Percentiles rank a stretch among this genome's conserved stretches.
These are phyloP conservation scores for Toxotes jaculatrix DNA, from an alignment of 2,113 vertebrate genomes.

Conservation along the genomic window DNA sequence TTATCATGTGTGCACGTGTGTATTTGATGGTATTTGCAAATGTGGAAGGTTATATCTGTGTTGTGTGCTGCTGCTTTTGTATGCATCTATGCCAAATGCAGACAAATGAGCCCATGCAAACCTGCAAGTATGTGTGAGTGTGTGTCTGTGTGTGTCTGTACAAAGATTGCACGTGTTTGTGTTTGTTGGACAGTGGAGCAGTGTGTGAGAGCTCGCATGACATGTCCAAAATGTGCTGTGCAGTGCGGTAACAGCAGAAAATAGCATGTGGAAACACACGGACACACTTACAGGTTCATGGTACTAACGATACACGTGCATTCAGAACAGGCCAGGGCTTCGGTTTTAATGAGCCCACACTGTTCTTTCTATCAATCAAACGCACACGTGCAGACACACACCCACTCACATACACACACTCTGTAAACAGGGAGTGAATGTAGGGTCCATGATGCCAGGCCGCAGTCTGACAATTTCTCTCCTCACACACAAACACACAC, in stretches of 20 bases:
- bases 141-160: not conserved
- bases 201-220: not conserved
- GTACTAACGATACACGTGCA: conserved; percentile 31
- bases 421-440: conserved; percentile 62
- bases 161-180: not conserved
- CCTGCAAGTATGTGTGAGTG: not conserved
- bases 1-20: not conserved
- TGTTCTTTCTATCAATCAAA: conserved; percentile 61
- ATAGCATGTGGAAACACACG: conserved; percentile 41
- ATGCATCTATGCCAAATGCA: not conserved
- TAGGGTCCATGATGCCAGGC: conserved; percentile 66
- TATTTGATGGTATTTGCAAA: not conserved
- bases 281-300: conserved; percentile 32
- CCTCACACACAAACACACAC: conserved; percentile 49
- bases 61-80: not conserved
- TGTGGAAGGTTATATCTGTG: not conserved
- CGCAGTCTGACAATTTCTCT: conserved; percentile 54
- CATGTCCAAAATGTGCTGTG: not conserved
- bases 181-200: not conserved
- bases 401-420: conserved; percentile 21
- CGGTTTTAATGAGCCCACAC: conserved; percentile 53
- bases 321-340: conserved; percentile 13
- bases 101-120: not conserved
- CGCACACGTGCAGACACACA: conserved; percentile 21
- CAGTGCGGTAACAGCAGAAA: not conserved